Evolutionary conservation across 2,888 invertebrate genomes (phyloP), one percentile per base, ranked within the genome.

Genomic region (Tenthredo mesomela): DNA sequence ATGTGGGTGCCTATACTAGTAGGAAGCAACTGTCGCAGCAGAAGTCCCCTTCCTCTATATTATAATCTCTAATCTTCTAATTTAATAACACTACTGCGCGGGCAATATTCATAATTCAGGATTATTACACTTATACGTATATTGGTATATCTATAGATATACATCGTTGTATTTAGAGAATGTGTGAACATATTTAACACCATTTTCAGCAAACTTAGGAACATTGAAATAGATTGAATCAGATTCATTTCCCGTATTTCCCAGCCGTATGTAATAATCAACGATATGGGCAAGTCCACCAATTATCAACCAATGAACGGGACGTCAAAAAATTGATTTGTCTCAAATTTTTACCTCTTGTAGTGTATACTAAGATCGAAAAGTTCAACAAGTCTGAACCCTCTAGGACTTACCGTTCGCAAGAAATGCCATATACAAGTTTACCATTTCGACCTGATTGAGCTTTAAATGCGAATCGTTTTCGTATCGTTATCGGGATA

Each of bases 51-150:
- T n/a, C 54, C 37, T 15, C 71, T 71, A 21, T 18, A 50, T 77
- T 29, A 50, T 77, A 77, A 77, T 54, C 77, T 33, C 47, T 47
- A 50, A 77, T 77, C 50, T 77, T 25, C 25, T 77, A 77, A 77
- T 77, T 50, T 47, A 77, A 77, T 77, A 77, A 77, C 40, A 77
- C 54, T 21, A 33, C 77, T 77, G 54, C 54, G n/a, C 54, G 2
- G 77, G 77, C 47, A 29, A 77, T 77, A 77, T 77, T 77, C 47
- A 77, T 77, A 77, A 50, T 54, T 77, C 50, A 77, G 77, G 25
- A 71, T 71, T 71, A 71, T 71, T 10, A 21, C 10, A 71, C 18
- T 18, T 50, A 73, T 43, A 15, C 9, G 21, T 43, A 43, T n/a
- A 70, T 37, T 3, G 12, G n/a, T 21, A 71, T 9, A 21, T 21